phyloP scores from a whole-genome alignment of 2,797 vertebrate species.

The Danio tinwini region DNA sequence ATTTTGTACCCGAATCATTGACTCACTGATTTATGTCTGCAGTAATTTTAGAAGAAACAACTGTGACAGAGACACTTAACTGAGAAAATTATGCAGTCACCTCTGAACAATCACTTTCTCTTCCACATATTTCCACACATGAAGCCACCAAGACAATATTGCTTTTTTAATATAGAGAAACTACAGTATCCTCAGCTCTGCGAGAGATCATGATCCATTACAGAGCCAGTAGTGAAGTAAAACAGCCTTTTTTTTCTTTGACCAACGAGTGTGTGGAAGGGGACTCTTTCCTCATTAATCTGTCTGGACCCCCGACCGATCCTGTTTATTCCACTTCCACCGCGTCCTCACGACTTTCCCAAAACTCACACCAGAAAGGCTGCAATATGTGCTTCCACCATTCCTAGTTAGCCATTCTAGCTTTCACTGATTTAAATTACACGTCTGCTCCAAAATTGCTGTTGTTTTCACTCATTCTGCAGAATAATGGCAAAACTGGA shows the following conservation, averaged over 20 bases:
- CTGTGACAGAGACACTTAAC: not conserved
- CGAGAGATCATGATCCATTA: slow-evolving; percentile 46
- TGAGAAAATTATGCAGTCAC: not conserved
- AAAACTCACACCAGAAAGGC: slow-evolving; percentile 17
- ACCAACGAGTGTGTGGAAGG: slow-evolving; percentile 39
- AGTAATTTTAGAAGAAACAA: not conserved
- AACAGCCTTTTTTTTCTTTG: slow-evolving; percentile 51
- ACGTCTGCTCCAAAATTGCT: not conserved
- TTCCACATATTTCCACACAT: not conserved
- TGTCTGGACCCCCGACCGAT: slow-evolving; percentile 49
- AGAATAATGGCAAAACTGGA: not conserved
- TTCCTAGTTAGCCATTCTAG: slow-evolving; percentile 1
- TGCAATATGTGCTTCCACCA: slow-evolving; percentile 1
- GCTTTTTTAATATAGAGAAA: slow-evolving; percentile 45
- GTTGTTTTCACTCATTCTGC: not conserved
- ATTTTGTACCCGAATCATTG: not conserved
- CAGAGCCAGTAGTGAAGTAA: not conserved
- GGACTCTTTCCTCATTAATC: slow-evolving; percentile 53
- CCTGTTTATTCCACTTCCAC: slow-evolving; percentile 37
- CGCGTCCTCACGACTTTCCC: slow-evolving; percentile 25
- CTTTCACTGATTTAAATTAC: slow-evolving; percentile 22
- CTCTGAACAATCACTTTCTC: not conserved
- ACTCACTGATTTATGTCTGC: not conserved
- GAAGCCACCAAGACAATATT: not conserved
- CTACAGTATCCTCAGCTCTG: slow-evolving; percentile 12